phyloP scores from a whole-genome alignment of 2,888 invertebrate species.

The Chrysina gloriosa region DNA sequence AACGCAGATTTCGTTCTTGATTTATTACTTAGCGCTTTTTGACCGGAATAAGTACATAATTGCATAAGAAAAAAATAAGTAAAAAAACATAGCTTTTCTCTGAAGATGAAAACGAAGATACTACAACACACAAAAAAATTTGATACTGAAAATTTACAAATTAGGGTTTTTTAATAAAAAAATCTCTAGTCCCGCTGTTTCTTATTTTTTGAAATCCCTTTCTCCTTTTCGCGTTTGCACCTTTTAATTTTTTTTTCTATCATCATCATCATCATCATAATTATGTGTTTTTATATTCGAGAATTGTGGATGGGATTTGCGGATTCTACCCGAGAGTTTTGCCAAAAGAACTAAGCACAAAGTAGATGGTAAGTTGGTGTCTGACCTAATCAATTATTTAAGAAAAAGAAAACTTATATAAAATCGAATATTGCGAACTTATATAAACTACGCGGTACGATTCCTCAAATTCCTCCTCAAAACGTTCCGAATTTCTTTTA shows the following conservation, averaged over 20 bases:
- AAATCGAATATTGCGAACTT: not conserved
- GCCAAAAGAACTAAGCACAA: constrained; percentile 53
- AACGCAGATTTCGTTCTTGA: constrained; percentile 63
- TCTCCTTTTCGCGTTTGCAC: no score
- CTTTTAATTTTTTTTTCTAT: constrained; percentile 51
- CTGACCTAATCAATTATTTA: constrained; percentile 50
- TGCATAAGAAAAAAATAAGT: constrained; percentile 47
- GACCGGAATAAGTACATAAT: constrained; percentile 62
- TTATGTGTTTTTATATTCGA: no score
- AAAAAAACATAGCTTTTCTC: not conserved
- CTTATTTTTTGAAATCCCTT: no score
- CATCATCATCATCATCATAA: no score
- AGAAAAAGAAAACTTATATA: constrained; percentile 42
- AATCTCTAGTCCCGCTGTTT: constrained; percentile 77
- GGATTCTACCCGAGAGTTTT: constrained; percentile 44
- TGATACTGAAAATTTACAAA: constrained; percentile 68
- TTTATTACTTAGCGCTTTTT: constrained; percentile 70
- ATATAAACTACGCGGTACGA: not conserved
- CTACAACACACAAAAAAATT: constrained; percentile 67
- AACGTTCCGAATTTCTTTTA: constrained; percentile 52
- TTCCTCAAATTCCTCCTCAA: constrained; percentile 37
- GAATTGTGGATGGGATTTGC: constrained; percentile 5
- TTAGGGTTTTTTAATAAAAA: constrained; percentile 67
- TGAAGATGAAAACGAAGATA: not conserved
- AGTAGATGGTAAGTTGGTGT: constrained; percentile 53